Conservation (phyloP, 2,888 invertebrate species). For the Hyppa rectilinea region DNA sequence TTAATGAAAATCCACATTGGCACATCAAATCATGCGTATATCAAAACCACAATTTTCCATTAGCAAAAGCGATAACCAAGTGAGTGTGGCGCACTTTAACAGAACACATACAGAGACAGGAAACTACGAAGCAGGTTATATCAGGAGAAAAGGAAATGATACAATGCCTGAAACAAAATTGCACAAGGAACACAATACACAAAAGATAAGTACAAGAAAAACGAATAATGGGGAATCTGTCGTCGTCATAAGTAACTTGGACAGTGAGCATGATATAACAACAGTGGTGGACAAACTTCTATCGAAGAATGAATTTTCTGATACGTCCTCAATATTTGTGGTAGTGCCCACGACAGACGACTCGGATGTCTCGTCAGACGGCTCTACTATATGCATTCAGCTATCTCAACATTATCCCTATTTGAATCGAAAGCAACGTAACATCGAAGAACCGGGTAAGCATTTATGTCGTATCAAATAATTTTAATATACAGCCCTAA, state of each 20-base stretch:
- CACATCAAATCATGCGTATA: neutral
- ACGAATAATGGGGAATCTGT: conserved; percentile 52
- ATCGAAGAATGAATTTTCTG: conserved; percentile 56
- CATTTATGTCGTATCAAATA: neutral
- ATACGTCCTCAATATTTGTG: conserved; percentile 73
- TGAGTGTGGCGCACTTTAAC: neutral
- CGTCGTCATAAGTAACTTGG: conserved; percentile 65
- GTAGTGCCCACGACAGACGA: conserved; percentile 71
- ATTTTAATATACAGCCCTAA: neutral
- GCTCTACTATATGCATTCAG: conserved; percentile 32
- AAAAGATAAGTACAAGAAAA: conserved; percentile 13
- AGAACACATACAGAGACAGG: neutral
- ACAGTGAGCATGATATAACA: conserved; percentile 63
- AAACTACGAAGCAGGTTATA: neutral
- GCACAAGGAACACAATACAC: neutral
- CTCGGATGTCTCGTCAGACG: conserved; percentile 2
- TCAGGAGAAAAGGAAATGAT: too few relatives aligned
- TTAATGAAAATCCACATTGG: neutral
- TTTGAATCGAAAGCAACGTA: neutral
- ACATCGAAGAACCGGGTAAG: conserved; percentile 12
- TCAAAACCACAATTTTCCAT: conserved; percentile 5
- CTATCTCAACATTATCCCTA: conserved; percentile 5
- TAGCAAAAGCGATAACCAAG: conserved; percentile 2
- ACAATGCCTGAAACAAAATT: conserved; percentile 48
- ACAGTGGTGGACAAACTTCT: conserved; percentile 68